Base-by-base conservation (phyloP, 2,797 vertebrate genomes). In the Malacoctenus gilli region DNA sequence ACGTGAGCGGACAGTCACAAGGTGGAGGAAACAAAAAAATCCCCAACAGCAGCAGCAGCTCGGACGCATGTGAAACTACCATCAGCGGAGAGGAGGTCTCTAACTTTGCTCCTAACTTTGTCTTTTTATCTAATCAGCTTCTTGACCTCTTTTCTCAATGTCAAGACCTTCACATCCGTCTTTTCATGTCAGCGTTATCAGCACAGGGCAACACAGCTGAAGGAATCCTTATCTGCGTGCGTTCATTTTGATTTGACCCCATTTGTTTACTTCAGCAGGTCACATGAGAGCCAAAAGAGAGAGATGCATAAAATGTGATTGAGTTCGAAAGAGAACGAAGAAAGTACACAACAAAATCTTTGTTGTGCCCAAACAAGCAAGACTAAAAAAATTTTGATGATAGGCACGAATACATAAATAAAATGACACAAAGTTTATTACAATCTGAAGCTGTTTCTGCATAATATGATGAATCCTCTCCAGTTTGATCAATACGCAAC, bases 191-290 rank as follows among this genome's bases (percentile, higher is more conserved):
- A 12, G 13, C 23, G 12, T 31, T 78, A 72, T 85, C 77, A 72
- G 51, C 0, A 3, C 32, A 1, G 21, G 22, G n/a, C 51, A 59
- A 38, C 64, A 53, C 25, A 22, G 63, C 62, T 30, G 32, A 28
- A 49, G 18, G 23, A 58, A 43, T 41, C 62, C 68, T 54, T 13
- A 34, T 68, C 8, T 59, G 36, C 30, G 1, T 11, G 22, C 68
- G 66, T 77, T 80, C 77, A 50, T 60, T 79, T 80, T 59, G 39
- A 31, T 77, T 61, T 38, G 52, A 78, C 66, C 50, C 60, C 48
- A 61, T 75, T 56, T 72, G 59, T 73, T 81, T 72, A 57, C 59
- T 54, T 30, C 38, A 16, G 44, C 38, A 59, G 62, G 77, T 71
- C 71, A 62, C 19, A 57, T 66, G 14, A 32, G 14, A 71, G 51